These are phyloP conservation scores for Oxytorus armatus DNA, from an alignment of 2,888 invertebrate genomes.

Conservation along the genomic window DNA sequence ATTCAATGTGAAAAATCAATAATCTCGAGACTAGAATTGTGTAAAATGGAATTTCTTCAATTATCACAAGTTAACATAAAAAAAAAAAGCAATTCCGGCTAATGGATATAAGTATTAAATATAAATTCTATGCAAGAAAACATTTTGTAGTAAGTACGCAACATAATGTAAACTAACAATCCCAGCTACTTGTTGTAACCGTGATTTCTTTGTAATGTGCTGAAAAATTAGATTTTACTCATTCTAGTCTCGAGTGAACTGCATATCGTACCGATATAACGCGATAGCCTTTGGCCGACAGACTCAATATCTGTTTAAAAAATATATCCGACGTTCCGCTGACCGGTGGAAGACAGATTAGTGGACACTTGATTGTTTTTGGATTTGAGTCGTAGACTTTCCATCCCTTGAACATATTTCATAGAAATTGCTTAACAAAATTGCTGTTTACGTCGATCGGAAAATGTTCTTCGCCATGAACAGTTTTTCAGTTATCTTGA, in stretches of 20 bases:
- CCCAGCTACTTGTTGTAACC: too few species aligned
- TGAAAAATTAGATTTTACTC: neutral
- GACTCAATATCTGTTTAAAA: conserved; percentile 92
- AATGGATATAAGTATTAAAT: too few species aligned
- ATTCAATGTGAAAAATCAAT: neutral
- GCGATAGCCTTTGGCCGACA: conserved; percentile 92
- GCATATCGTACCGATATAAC: conserved; percentile 89
- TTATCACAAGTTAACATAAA: too few species aligned
- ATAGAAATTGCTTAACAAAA: conserved; percentile 59
- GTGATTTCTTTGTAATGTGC: too few species aligned
- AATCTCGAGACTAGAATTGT: too few species aligned
- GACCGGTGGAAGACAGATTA: conserved; percentile 94
- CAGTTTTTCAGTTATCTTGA: too few species aligned
- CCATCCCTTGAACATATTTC: conserved; percentile 88
- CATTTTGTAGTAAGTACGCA: too few species aligned
- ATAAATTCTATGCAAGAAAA: too few species aligned
- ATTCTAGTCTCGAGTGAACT: neutral
- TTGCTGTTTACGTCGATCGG: neutral
- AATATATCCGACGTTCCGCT: conserved; percentile 95
- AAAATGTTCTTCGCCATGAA: neutral
- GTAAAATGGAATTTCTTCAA: too few species aligned
- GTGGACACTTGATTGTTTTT: conserved; percentile 90
- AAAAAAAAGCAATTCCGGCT: too few species aligned
- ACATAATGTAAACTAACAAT: too few species aligned
- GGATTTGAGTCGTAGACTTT: conserved; percentile 95